A percentile compares a stretch with the other conserved stretches of the same genome.
These are phyloP conservation scores for Gymnocephalus cernua DNA, from an alignment of 2,113 vertebrate species.

Conservation along the genomic window DNA sequence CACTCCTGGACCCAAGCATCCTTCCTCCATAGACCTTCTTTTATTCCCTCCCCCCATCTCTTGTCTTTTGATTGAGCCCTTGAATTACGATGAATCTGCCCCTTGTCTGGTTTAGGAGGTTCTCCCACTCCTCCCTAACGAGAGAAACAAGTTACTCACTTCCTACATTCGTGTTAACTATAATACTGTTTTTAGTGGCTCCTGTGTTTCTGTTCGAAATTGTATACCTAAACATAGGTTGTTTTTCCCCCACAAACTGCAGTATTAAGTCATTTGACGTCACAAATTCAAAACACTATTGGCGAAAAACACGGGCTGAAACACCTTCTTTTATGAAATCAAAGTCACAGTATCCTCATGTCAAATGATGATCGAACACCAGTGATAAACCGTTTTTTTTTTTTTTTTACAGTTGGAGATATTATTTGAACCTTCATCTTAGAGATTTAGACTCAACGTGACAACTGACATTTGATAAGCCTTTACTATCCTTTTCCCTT, in stretches of 20 bases:
- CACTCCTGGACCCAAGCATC: constrained; percentile 59
- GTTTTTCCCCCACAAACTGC: neutral
- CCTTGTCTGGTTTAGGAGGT: constrained; percentile 48
- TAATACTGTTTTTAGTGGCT: constrained; percentile 14
- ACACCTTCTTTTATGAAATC: neutral
- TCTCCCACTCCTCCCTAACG: constrained; percentile 42
- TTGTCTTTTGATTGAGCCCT: constrained; percentile 69
- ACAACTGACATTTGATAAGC: constrained; percentile 21
- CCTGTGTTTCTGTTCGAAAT: constrained; percentile 19
- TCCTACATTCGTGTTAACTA: constrained; percentile 63
- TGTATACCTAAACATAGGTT: constrained; percentile 47
- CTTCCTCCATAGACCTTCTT: constrained; percentile 63
- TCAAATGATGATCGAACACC: neutral
- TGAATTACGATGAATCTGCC: constrained; percentile 76
- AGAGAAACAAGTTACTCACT: constrained; percentile 66
- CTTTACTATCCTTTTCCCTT: neutral
- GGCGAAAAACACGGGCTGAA: neutral
- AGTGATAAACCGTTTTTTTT: neutral
- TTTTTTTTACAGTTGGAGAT: neutral
- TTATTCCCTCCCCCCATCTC: constrained; percentile 43
- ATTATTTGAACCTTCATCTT: neutral
- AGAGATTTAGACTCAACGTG: constrained; percentile 18
- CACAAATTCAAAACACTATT: neutral
- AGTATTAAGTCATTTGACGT: constrained; percentile 21
- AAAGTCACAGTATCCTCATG: neutral